Evolutionary conservation across 2,113 vertebrate species (phyloP).

Genomic region (Gymnorhina tibicen): DNA sequence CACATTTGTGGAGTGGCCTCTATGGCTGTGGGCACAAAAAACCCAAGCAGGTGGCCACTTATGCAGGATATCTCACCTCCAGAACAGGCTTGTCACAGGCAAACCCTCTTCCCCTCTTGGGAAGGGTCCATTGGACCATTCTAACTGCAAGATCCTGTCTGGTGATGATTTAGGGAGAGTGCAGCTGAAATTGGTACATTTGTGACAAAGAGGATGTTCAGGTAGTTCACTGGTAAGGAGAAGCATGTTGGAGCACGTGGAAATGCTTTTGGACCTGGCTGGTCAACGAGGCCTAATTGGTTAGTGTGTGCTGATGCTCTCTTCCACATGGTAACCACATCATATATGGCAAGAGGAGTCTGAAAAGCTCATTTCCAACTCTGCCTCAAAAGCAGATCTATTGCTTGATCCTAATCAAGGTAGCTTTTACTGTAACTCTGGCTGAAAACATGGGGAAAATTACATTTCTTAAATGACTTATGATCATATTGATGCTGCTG

Average conservation of each 20-base stretch:
- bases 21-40: background rate
- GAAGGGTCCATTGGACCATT: background rate
- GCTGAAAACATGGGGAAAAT: background rate
- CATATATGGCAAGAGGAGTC: background rate
- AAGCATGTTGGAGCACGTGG: accelerated
- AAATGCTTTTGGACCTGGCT: background rate
- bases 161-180: background rate
- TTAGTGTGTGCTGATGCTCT: background rate
- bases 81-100: background rate
- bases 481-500: background rate
- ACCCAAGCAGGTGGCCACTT: accelerated
- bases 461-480: background rate
- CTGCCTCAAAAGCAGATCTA: background rate
- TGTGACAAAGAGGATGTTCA: background rate
- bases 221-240: background rate
- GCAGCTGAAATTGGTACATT: background rate
- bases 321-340: background rate
- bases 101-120: background rate
- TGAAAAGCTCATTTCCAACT: background rate
- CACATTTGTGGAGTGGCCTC: background rate
- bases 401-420: background rate
- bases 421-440: background rate
- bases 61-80: background rate
- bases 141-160: background rate
- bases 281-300: background rate